These are phyloP conservation scores for Falco punctatus DNA, from an alignment of 2,113 vertebrate genomes.

Conservation along the genomic window DNA sequence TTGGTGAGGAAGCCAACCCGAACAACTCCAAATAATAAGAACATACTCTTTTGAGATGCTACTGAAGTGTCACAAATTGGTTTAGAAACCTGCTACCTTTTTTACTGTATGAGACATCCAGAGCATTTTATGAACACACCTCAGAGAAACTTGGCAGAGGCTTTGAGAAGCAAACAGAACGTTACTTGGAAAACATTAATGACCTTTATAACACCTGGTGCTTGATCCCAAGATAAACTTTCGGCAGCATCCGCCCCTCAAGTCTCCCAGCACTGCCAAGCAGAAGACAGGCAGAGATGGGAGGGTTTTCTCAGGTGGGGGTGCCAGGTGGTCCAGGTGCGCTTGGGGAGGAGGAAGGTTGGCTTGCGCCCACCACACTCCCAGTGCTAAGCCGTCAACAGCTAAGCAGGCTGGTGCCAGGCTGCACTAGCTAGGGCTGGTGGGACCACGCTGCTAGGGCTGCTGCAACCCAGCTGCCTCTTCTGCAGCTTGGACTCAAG, in stretches of 20 bases:
- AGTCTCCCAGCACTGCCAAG: neutral
- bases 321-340: neutral
- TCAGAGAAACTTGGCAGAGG: slow-evolving; percentile 41
- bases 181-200: slow-evolving; percentile 45
- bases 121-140: neutral
- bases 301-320: neutral
- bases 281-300: neutral
- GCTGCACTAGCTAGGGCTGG: neutral
- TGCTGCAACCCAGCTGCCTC: rapidly evolving
- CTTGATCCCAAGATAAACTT: slow-evolving; percentile 54
- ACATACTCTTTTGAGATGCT: neutral
- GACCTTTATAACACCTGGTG: slow-evolving; percentile 55
- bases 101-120: neutral
- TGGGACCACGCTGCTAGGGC: neutral
- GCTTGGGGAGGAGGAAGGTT: neutral
- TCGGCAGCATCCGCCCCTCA: neutral
- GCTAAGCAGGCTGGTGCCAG: neutral
- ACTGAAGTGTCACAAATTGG: neutral
- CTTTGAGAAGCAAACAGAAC: slow-evolving; percentile 59
- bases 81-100: slow-evolving; percentile 16
- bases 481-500: neutral
- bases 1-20: neutral
- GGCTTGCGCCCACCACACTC: neutral
- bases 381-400: neutral
- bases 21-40: neutral